Base-by-base conservation (phyloP, 1,140 invertebrate species). In the Ooceraea biroi region DNA sequence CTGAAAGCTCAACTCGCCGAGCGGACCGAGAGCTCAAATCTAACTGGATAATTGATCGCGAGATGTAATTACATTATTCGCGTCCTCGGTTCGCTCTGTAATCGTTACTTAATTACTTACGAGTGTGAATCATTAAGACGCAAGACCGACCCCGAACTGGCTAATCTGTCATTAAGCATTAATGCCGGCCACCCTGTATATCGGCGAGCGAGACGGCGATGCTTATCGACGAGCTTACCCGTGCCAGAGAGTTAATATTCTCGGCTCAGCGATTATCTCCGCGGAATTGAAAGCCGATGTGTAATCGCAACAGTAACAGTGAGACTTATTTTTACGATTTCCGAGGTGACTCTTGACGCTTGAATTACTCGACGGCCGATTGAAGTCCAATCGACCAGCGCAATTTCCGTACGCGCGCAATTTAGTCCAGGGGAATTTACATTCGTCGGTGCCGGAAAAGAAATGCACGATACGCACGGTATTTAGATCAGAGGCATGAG, bases 391-490 rank as follows among this genome's bases (percentile, higher is more conserved):
- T 44, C 69, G 61, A 55, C 61, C 25, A 57, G 25, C 25, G 30
- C n/a, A n/a, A n/a, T n/a, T n/a, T 71, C 57, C 58, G 63, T 69
- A 83, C n/a, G 85, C 86, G 36, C 66, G 46, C 63, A 84, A 87
- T 87, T 87, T 87, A 84, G 65, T 80, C 12, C 3, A 83, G 66
- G 55, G 72, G 48, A 83, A 87, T 87, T 87, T 84, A 78, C 41
- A 58, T 52, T 36, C 46, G 74, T 68, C 68, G 61, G 44, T 50
- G 74, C 65, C 57, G 41, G 68, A 76, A 83, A 83, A 36, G 36
- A 36, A 36, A 84, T 77, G 80, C 74, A 71, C 50, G 72, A 87
- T 87, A 71, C 48, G 65, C 72, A 77, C 74, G 86, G 83, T 80
- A 80, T 80, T 80, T 80, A 71, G 65, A 80, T 80, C 36, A 80